Evolutionary conservation across 37 sponge, comb jelly and placozoan genomes (phyloP).

Genomic region (Halichondria panicea): DNA sequence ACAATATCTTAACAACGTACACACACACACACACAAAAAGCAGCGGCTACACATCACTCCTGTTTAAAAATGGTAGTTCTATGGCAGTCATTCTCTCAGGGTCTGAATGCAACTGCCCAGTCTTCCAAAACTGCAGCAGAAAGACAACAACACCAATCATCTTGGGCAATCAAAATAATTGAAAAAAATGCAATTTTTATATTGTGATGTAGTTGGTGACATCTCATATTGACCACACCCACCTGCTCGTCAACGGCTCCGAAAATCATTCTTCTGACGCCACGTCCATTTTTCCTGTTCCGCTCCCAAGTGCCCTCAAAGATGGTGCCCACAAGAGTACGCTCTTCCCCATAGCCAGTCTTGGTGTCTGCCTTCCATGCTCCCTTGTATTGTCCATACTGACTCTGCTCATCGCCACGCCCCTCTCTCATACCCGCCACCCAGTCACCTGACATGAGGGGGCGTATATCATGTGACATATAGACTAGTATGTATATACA

Average conservation of each 20-base stretch:
- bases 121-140: conserved; percentile 59
- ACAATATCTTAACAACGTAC: no score
- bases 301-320: conserved; percentile 75
- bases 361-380: conserved; percentile 66
- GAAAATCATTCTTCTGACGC: conserved; percentile 55
- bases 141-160: not conserved
- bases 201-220: not conserved
- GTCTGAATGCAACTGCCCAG: conserved; percentile 46
- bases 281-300: conserved; percentile 62
- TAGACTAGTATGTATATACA: no score
- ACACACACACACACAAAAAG: no score
- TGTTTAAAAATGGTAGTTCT: conserved; percentile 63
- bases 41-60: conserved; percentile 49
- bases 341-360: conserved; percentile 79
- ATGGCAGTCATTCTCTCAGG: conserved; percentile 56
- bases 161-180: not conserved
- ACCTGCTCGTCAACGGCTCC: conserved; percentile 78
- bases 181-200: not conserved
- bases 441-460: conserved; percentile 70
- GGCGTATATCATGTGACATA: no score
- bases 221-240: not conserved
- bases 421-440: conserved; percentile 70
- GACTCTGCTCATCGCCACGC: conserved; percentile 49
- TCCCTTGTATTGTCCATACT: conserved; percentile 64
- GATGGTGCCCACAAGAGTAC: conserved; percentile 67